Evolutionary conservation across 2,888 invertebrate species (phyloP), one percentile per base, ranked within the genome.

Genomic region (Trichopoda pennipes): DNA sequence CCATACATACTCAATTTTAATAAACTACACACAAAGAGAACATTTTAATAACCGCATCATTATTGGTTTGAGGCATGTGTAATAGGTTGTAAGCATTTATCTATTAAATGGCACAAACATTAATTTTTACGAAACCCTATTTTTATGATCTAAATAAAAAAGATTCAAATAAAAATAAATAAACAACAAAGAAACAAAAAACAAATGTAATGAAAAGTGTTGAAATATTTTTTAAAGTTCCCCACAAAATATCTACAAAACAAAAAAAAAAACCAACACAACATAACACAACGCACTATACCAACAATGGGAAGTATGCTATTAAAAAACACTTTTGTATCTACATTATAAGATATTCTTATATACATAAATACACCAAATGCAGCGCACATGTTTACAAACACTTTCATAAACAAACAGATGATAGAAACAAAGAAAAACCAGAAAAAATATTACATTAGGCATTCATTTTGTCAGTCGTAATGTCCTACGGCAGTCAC

Each of bases 271-370:
- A 28, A 58, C 6, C 9, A 55, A 74, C n/a, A n/a, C n/a, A n/a
- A n/a, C n/a, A n/a, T n/a, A n/a, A n/a, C n/a, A n/a, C n/a, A n/a
- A 49, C 53, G 17, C 1, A 49, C 44, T 32, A 68, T 51, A 66
- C 14, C 17, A 61, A 60, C 60, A 47, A 51, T 32, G 49, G 9
- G 16, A 56, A 58, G 19, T 35, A 56, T 44, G 68, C 68, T 60
- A 74, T 70, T 74, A 81, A 81, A 78, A 69, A 81, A 81, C 73
- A 81, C 76, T 73, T 80, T 55, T 70, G 51, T 55, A 72, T 80
- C 53, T 72, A 63, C 28, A 60, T 58, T 77, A 74, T 78, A 78
- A 75, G 78, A 82, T 44, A 68, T 64, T 44, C 19, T 35, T 16
- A 42, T 16, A 47, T 35, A 58, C 56, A 49, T n/a, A 32, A 16